Base-by-base conservation (phyloP, 2,113 vertebrate genomes). In the Bos javanicus region DNA sequence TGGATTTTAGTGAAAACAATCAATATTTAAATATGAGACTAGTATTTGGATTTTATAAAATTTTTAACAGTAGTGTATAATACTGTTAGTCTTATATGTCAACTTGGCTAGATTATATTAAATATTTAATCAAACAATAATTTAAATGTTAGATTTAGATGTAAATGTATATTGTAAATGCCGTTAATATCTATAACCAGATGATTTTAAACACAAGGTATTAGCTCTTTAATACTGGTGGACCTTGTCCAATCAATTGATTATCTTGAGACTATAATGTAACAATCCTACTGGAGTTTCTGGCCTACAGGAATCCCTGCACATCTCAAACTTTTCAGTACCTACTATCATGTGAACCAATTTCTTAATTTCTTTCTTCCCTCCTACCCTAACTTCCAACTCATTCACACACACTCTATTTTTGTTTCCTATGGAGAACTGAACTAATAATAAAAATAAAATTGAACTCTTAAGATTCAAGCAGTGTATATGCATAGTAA, bases 1-100 rank as follows among this genome's bases (percentile, higher is more conserved):
- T 46, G 4, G 46, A 43, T 88, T 64, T 88, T n/a, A 81, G 54
- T 88, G 46, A 94, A 81, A 46, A n/a, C 46, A 33, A 8, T n/a
- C 52, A 78, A 25, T 94, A 64, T 25, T 93, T 87, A 94, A 87
- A 43, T 26, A 80, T 64, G 26, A 25, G 16, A 36, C 30, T 94
- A 64, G 23, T 28, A 82, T 50, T 87, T 50, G 6, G 43, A 93
- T 48, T 78, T 60, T 59, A 28, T 57, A n/a, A 80, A 17, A 30
- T 48, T 84, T 74, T 46, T 4, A 57, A 6, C 28, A n/a, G 2
- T 46, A 74, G 14, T n/a, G 7, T 30, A 28, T 39, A 39, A 28
- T 78, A 33, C 4, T 93, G 12, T 78, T 50, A 50, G 33, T 39
- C 43, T 86, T 78, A 7, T 39, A 36, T 50, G 33, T 87, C 25